Base-by-base conservation (phyloP, 1,140 invertebrate genomes). In the Calephelis virginiensis region DNA sequence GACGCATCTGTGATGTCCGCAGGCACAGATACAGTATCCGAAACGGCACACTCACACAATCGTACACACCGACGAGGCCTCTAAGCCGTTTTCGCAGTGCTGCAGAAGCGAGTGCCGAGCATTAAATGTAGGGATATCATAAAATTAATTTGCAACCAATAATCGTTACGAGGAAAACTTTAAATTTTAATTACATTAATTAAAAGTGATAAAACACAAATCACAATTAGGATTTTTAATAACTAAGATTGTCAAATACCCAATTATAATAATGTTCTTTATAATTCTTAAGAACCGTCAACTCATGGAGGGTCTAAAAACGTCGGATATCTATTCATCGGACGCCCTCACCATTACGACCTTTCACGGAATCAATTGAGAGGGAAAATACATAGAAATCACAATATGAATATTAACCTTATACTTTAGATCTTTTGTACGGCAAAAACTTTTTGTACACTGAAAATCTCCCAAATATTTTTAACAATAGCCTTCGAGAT, bases 251-350 rank as follows among this genome's bases (percentile, higher is more conserved):
- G 59, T 63, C 61, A 45, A 63, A 63, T 69, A 17, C n/a, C 61
- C 17, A 37, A 14, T 38, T 53, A 53, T 53, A 53, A 53, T 64
- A 43, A 64, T 64, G 49, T 64, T 56, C 72, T 78, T 83, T 75
- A 70, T 74, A 76, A 79, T 76, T 76, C 77, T 68, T 71, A 59
- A 82, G 76, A 83, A 81, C 81, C 77, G 77, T 78, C 81, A 74
- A 82, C 76, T 86, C 85, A 85, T 79, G 82, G 74, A 80, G 76
- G 78, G 78, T 75, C 74, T 74, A 69, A 78, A 79, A 78, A 81
- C 82, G 76, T 77, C 84, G 82, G 82, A 86, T 86, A 87, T 88
- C 85, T 85, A 90, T 90, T 90, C 87, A 90, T 83, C 81, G 84
- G 74, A 70, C 75, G 72, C 77, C 77, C 78, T 75, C 72, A 75